Conservation (phyloP, 1,140 invertebrate species). For the Bombus pascuorum region DNA sequence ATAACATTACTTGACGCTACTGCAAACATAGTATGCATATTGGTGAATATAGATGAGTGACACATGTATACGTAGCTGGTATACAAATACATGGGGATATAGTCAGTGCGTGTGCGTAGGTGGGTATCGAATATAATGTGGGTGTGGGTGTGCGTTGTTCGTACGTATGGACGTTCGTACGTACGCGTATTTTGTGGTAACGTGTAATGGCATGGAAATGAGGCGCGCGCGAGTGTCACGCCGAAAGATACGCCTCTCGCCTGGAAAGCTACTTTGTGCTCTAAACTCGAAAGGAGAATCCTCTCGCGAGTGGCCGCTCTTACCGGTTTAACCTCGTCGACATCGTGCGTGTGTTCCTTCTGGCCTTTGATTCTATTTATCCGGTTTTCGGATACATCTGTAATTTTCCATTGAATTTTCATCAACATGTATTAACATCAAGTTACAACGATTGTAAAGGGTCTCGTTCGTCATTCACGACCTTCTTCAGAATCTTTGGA, state of each 20-base stretch:
- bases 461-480: constrained; percentile 33
- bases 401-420: neutral
- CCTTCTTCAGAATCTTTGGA: constrained; percentile 23
- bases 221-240: constrained; percentile 49
- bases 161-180: constrained; percentile 26
- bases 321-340: constrained; percentile 29
- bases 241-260: constrained; percentile 51
- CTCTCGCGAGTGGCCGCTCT: constrained; percentile 33
- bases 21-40: neutral
- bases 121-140: constrained; percentile 22
- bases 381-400: neutral
- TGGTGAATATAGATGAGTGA: neutral
- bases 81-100: too few species aligned
- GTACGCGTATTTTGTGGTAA: constrained; percentile 41
- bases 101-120: constrained; percentile 29
- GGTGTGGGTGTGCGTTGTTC: constrained; percentile 13
- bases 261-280: constrained; percentile 44
- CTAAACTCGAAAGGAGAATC: constrained; percentile 48
- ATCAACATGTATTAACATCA: constrained; percentile 18
- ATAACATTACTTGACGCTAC: neutral
- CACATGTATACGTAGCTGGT: neutral
- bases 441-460: neutral
- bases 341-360: constrained; percentile 6
- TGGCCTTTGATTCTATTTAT: constrained; percentile 8
- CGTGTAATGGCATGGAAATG: constrained; percentile 52